Base-by-base conservation (phyloP, 2,888 invertebrate species). In the Nemurella pictetii region DNA sequence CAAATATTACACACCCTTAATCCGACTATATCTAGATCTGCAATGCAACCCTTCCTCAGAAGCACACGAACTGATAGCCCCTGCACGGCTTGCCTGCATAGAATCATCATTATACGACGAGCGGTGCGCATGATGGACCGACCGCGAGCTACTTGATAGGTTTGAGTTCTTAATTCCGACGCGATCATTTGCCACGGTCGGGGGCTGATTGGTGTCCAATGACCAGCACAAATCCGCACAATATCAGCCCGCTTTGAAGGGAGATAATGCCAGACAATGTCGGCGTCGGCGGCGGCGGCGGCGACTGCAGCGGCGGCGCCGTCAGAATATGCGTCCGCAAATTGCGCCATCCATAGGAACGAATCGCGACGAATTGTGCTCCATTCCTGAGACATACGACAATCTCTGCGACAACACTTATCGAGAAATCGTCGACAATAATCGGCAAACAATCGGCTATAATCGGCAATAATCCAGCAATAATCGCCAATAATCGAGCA, bases 161-260 rank as follows among this genome's bases (percentile, higher is more conserved):
- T 78, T 28, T 78, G 78, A 78, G 81, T 36, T 32, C 81, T 81
- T 55, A 35, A 81, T 81, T 28, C 81, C 36, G 35, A 7, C 30
- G 28, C 36, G 81, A 36, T n/a, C 80, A 80, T 80, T 29, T 81
- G 35, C 26, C 81, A 20, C 81, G 7, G 81, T 36, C 28, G 81
- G 81, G 81, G 81, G 30, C 32, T 81, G 81, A 81, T 81, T 81
- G 81, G 81, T 3, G 26, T 3, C 25, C 26, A 81, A 28, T 81
- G 81, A 81, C 81, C n/a, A n/a, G 80, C 55, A 55, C 15, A 55
- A 55, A 55, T 55, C n/a, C 55, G 75, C 75, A 75, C 75, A 75
- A 28, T 75, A 27, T 75, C 75, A n/a, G n/a, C n/a, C n/a, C n/a
- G n/a, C n/a, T n/a, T n/a, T n/a, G n/a, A n/a, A n/a, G n/a, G n/a